Evolutionary conservation across 2,113 vertebrate genomes (phyloP).

Genomic region (Lepidothrix coronata): DNA sequence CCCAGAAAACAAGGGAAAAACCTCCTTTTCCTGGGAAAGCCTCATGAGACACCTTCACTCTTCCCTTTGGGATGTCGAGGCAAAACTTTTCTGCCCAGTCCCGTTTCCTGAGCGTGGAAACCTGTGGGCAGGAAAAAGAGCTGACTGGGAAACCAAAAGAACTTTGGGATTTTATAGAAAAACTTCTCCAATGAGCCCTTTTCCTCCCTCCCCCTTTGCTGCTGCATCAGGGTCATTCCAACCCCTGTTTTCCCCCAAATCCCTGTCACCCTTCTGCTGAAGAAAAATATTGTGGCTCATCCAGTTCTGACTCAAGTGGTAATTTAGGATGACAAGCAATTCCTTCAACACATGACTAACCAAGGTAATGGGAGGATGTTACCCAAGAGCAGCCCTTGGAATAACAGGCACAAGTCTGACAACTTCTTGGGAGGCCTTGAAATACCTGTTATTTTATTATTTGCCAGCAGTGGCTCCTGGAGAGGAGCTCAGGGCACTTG

Average conservation of each 20-base stretch:
- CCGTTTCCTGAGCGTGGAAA: background rate
- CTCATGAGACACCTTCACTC: background rate
- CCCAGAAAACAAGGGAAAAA: background rate
- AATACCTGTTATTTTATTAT: background rate
- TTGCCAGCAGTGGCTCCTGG: background rate
- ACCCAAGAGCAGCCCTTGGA: constrained; percentile 20
- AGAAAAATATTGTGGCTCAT: constrained; percentile 46
- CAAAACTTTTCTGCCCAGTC: background rate
- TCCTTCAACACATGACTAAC: constrained; percentile 40
- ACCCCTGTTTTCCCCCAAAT: background rate
- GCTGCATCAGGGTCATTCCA: background rate
- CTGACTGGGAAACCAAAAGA: background rate
- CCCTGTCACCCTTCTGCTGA: background rate
- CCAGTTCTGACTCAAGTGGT: constrained; percentile 21
- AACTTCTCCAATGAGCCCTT: background rate
- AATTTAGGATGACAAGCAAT: constrained; percentile 47
- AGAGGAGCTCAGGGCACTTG: background rate
- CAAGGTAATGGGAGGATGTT: constrained; percentile 54
- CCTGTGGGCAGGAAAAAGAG: background rate
- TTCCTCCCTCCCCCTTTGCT: background rate
- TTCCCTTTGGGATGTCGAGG: background rate
- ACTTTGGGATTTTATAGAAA: background rate
- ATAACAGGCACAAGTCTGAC: background rate
- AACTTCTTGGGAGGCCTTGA: background rate
- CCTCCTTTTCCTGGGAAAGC: background rate